A percentile compares a stretch with the other conserved stretches of the same genome.
Conservation (phyloP, 2,113 vertebrate species). For the human region DNA sequence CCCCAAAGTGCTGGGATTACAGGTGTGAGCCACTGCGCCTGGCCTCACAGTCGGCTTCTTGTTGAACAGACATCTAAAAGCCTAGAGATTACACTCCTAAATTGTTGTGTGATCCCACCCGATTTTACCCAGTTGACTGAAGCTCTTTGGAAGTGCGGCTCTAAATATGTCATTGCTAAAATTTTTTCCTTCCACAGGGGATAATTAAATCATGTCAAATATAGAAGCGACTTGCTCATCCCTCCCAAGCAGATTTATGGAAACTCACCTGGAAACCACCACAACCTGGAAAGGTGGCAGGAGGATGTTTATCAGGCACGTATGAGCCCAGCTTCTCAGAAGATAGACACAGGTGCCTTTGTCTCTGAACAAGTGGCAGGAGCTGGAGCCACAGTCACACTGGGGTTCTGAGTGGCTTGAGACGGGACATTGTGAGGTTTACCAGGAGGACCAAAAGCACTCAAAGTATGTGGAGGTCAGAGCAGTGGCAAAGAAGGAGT, state of each 20-base stretch:
- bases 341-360: not conserved
- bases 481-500: not conserved
- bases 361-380: not conserved
- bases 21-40: not conserved
- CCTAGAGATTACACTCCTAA: not conserved
- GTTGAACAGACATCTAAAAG: not conserved
- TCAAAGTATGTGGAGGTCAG: conserved; percentile 34
- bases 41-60: not conserved
- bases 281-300: not conserved
- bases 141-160: not conserved
- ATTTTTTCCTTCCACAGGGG: not conserved
- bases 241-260: conserved; percentile 23
- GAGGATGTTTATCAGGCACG: not conserved
- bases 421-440: not conserved
- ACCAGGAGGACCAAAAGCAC: conserved; percentile 14
- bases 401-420: not conserved
- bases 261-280: conserved; percentile 38
- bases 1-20: not conserved
- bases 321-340: not conserved
- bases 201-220: conserved; percentile 55
- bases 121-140: not conserved
- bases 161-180: not conserved
- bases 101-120: not conserved
- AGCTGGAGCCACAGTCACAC: not conserved
- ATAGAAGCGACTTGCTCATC: conserved; percentile 52